Evolutionary conservation across 2,888 invertebrate genomes (phyloP).

Genomic region (Napeogenes inachia): DNA sequence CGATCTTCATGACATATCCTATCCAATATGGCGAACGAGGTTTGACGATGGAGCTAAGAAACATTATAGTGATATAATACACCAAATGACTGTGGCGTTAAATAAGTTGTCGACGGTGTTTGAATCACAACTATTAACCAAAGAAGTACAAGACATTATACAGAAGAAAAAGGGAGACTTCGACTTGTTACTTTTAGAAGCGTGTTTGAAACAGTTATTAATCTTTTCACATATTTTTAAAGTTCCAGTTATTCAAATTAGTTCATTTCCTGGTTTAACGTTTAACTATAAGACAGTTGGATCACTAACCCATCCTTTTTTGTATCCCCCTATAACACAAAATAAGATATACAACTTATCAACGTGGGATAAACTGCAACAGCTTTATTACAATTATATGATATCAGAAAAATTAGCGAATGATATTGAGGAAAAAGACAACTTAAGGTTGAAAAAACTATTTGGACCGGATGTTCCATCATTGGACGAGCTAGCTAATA

Average conservation of each 20-base stretch:
- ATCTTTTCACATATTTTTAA: conserved; percentile 42
- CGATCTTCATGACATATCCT: conserved; percentile 36
- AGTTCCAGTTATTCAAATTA: conserved; percentile 43
- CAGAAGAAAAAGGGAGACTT: conserved; percentile 30
- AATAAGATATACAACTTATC: conserved; percentile 37
- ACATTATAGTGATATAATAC: conserved; percentile 18
- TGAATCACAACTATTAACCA: conserved; percentile 30
- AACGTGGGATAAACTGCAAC: conserved; percentile 37
- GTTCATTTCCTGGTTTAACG: conserved; percentile 35
- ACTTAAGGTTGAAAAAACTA: conserved; percentile 27
- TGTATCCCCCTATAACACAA: conserved; percentile 36
- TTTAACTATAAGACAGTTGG: conserved; percentile 35
- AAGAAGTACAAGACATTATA: conserved; percentile 36
- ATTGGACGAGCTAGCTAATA: conserved; percentile 33
- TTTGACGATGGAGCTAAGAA: conserved; percentile 14
- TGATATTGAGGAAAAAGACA: conserved; percentile 22
- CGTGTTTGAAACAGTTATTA: conserved; percentile 31
- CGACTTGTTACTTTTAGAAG: conserved; percentile 46
- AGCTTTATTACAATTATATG: conserved; percentile 31
- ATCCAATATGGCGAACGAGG: conserved; percentile 27
- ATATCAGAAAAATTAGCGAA: conserved; percentile 4
- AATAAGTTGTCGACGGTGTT: conserved; percentile 19
- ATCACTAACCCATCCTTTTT: conserved; percentile 37
- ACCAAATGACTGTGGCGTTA: conserved; percentile 23
- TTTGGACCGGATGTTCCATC: conserved; percentile 35